These are phyloP conservation scores for Greenwoodochromis staneri DNA, from an alignment of 2,113 vertebrate genomes.

Conservation along the genomic window DNA sequence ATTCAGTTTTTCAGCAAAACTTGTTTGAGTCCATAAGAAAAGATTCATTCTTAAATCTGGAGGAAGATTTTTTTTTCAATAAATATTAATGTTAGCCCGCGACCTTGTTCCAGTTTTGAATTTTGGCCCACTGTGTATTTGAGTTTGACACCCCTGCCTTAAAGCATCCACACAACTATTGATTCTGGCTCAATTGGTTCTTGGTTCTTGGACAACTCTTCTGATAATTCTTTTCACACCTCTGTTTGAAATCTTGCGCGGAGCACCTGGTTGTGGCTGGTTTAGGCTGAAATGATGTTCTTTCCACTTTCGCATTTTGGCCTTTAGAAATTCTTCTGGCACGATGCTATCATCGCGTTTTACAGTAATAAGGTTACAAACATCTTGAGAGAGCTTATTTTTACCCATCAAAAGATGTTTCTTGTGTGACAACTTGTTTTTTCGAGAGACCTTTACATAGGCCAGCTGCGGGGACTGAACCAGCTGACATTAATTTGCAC, in stretches of 20 bases:
- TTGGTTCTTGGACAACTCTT: neutral
- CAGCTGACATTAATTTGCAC: neutral
- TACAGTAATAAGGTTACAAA: neutral
- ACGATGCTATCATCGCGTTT: neutral
- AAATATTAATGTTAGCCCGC: too few relatives aligned
- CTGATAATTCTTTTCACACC: neutral
- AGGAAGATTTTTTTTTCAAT: too few relatives aligned
- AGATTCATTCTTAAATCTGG: too few relatives aligned
- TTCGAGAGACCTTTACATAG: neutral
- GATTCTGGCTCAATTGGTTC: neutral
- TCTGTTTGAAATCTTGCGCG: neutral
- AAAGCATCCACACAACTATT: neutral
- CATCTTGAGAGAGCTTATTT: neutral
- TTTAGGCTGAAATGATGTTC: neutral
- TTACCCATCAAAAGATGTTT: neutral
- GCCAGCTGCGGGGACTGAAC: neutral
- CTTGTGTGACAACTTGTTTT: neutral
- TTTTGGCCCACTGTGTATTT: too few relatives aligned
- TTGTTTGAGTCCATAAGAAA: too few relatives aligned
- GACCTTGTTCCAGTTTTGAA: too few relatives aligned
- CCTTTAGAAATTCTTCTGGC: neutral
- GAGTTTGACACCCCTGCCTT: too few relatives aligned
- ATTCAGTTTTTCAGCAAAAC: too few relatives aligned
- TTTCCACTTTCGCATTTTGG: neutral
- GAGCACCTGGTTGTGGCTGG: neutral